phyloP scores from a whole-genome alignment of 2,888 invertebrate species.

The Melieria omissa region DNA sequence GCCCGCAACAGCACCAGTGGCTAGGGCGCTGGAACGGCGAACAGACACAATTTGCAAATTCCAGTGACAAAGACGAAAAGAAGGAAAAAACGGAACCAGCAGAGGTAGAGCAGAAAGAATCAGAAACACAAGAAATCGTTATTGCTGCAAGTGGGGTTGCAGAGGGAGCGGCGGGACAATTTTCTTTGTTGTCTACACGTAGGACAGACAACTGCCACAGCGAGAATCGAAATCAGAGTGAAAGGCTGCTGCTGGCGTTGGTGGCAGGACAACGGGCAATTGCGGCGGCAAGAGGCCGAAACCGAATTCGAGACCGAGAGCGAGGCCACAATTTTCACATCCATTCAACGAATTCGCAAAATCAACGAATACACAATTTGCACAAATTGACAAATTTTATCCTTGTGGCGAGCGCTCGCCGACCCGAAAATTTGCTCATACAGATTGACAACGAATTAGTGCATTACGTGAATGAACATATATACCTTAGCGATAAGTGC shows the following conservation, averaged over 20 bases:
- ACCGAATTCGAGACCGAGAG: neutral
- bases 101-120: too few species aligned
- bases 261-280: conserved; percentile 17
- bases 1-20: neutral
- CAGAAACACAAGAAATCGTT: too few species aligned
- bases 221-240: conserved; percentile 21
- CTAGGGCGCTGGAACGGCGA: too few species aligned
- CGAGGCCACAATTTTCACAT: neutral
- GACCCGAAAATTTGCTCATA: conserved; percentile 13
- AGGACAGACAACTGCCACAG: neutral
- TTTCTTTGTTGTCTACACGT: too few species aligned
- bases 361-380: conserved; percentile 42
- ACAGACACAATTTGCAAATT: too few species aligned
- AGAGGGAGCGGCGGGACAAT: too few species aligned
- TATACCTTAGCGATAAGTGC: conserved; percentile 20
- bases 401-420: conserved; percentile 36
- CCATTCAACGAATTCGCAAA: conserved; percentile 39
- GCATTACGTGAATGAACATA: conserved; percentile 43
- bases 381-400: conserved; percentile 42
- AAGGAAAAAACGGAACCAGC: too few species aligned
- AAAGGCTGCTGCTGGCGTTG: conserved; percentile 36
- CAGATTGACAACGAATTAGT: conserved; percentile 47
- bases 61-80: too few species aligned
- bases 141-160: too few species aligned
- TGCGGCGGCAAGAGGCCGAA: neutral